Conservation (phyloP, 1,140 invertebrate genomes). For the Atta cephalotes region DNA sequence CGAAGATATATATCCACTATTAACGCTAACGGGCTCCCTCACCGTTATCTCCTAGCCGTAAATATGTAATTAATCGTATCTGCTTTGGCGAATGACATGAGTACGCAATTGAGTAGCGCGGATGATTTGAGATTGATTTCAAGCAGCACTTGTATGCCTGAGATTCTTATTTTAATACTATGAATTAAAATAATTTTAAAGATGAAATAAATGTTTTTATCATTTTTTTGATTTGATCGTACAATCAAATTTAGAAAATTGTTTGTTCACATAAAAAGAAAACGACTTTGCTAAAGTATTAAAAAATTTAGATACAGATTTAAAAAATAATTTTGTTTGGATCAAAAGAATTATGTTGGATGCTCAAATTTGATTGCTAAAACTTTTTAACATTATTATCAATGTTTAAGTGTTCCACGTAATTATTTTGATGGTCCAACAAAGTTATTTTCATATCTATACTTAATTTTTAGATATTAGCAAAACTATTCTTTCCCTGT, state of each 20-base stretch:
- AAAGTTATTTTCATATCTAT: too few relatives aligned
- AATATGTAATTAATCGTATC: conserved; percentile 62
- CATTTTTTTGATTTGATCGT: background rate
- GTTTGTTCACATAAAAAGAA: too few relatives aligned
- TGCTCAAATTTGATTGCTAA: too few relatives aligned
- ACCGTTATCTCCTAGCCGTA: conserved; percentile 56
- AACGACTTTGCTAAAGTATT: too few relatives aligned
- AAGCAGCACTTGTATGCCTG: background rate
- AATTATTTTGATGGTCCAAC: too few relatives aligned
- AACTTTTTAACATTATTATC: too few relatives aligned
- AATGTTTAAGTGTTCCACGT: too few relatives aligned
- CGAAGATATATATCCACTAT: conserved; percentile 61
- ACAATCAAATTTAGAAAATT: background rate
- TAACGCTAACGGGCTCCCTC: conserved; percentile 51
- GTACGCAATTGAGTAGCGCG: background rate
- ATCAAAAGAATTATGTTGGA: too few relatives aligned
- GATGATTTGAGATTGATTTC: background rate
- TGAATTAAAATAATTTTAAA: background rate
- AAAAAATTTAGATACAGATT: too few relatives aligned
- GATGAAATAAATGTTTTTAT: background rate
- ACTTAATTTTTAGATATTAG: too few relatives aligned
- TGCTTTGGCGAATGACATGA: conserved; percentile 33
- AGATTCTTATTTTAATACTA: background rate
- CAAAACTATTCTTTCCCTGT: background rate
- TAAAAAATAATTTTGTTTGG: too few relatives aligned